These are phyloP conservation scores for Hapalemur alaotrensis DNA, from an alignment of 2,797 vertebrate species.

Conservation along the genomic window DNA sequence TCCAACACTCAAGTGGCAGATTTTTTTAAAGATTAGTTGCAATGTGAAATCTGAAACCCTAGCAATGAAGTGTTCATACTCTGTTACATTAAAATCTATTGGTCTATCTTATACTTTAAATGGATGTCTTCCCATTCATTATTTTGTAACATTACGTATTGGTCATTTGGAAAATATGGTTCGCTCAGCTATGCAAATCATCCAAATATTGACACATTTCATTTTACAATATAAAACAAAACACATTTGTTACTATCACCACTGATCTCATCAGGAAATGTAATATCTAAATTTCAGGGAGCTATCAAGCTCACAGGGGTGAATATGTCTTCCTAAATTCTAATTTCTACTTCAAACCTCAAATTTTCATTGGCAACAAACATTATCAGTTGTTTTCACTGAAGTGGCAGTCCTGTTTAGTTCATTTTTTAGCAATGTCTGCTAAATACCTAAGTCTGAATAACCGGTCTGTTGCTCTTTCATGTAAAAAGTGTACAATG, in stretches of 20 bases:
- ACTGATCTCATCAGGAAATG: neutral
- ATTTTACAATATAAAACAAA: neutral
- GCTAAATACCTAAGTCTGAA: neutral
- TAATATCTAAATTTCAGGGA: neutral
- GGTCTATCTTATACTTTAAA: neutral
- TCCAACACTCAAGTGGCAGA: neutral
- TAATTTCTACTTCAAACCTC: neutral
- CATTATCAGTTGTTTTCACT: neutral
- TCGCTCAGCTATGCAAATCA: neutral
- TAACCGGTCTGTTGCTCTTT: neutral
- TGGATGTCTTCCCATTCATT: neutral
- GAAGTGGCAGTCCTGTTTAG: neutral
- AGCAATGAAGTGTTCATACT: neutral
- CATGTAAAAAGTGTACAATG: neutral
- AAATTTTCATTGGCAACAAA: neutral
- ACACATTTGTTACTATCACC: neutral
- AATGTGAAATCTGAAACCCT: slow-evolving; percentile 6
- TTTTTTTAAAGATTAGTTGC: neutral
- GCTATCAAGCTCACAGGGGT: neutral
- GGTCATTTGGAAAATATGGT: neutral
- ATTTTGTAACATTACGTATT: neutral
- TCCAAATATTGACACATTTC: neutral
- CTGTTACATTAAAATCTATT: neutral
- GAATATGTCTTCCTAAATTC: neutral
- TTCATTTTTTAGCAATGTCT: neutral